These are phyloP conservation scores for Dreissena polymorpha DNA, from an alignment of 1,140 invertebrate species.

Conservation along the genomic window DNA sequence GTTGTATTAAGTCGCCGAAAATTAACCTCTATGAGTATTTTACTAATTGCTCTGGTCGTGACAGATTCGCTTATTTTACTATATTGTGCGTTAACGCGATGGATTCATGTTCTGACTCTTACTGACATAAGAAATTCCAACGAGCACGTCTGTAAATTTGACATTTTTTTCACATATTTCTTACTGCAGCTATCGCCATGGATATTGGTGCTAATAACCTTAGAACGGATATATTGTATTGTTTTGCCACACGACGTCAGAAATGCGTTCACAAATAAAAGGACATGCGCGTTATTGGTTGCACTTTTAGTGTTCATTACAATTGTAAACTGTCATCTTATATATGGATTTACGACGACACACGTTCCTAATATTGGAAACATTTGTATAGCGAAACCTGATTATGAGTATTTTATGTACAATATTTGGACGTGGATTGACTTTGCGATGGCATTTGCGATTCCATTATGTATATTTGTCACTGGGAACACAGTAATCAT, in stretches of 20 bases:
- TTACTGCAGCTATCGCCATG: neutral
- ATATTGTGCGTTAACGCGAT: neutral
- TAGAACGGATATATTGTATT: neutral
- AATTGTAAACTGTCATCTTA: neutral
- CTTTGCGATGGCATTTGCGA: neutral
- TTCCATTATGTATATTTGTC: neutral
- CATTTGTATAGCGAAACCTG: neutral
- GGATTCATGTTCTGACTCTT: neutral
- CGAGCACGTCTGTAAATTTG: neutral
- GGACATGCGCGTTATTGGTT: neutral
- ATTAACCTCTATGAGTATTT: neutral
- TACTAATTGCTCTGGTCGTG: neutral
- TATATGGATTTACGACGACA: neutral
- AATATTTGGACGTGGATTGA: constrained; percentile 10
- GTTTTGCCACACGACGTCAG: neutral
- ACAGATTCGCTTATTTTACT: neutral
- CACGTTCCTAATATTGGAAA: neutral
- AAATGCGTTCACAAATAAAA: neutral
- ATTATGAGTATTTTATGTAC: neutral
- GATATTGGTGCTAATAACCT: neutral
- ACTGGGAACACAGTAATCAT: neutral
- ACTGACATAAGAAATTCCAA: neutral
- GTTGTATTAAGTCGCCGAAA: neutral
- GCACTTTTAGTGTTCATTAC: neutral
- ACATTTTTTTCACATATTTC: neutral